A percentile compares a stretch with the other conserved stretches of the same genome.
These are phyloP conservation scores for Oryzias javanicus DNA, from an alignment of 2,113 vertebrate genomes.

Conservation along the genomic window DNA sequence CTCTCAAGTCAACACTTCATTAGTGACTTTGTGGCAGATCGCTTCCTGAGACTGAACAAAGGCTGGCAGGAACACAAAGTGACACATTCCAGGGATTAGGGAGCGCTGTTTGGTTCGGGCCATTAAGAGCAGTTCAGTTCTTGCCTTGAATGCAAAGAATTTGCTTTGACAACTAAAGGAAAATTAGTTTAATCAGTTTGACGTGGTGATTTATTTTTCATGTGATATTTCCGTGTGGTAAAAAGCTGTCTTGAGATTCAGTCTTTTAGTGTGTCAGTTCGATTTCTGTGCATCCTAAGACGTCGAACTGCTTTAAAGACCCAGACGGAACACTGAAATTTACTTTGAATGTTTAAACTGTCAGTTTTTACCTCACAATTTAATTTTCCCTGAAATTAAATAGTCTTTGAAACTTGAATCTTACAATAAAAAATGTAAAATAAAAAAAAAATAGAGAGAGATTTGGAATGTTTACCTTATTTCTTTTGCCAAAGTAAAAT, in stretches of 20 bases:
- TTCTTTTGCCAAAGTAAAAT: too few species aligned
- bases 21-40: slow-evolving; percentile 59
- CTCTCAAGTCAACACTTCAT: slow-evolving; percentile 67
- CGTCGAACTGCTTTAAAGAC: too few species aligned
- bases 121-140: slow-evolving; percentile 39
- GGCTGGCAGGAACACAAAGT: slow-evolving; percentile 54
- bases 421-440: too few species aligned
- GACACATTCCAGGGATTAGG: slow-evolving; percentile 75
- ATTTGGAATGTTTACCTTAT: too few species aligned
- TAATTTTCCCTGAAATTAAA: too few species aligned
- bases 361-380: too few species aligned
- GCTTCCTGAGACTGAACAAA: slow-evolving; percentile 46
- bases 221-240: slow-evolving; percentile 7
- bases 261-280: background rate
- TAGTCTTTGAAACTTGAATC: too few species aligned
- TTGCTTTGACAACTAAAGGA: slow-evolving; percentile 27
- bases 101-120: slow-evolving; percentile 31
- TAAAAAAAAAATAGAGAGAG: too few species aligned
- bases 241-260: slow-evolving; percentile 6
- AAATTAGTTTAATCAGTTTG: slow-evolving; percentile 25
- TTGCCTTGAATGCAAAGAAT: slow-evolving; percentile 41
- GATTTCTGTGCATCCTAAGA: background rate
- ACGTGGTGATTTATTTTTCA: slow-evolving; percentile 14
- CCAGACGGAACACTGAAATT: too few species aligned
- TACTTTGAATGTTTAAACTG: too few species aligned